Base-by-base conservation (phyloP, 2,113 vertebrate species). In the Pachycephala philippinensis region DNA sequence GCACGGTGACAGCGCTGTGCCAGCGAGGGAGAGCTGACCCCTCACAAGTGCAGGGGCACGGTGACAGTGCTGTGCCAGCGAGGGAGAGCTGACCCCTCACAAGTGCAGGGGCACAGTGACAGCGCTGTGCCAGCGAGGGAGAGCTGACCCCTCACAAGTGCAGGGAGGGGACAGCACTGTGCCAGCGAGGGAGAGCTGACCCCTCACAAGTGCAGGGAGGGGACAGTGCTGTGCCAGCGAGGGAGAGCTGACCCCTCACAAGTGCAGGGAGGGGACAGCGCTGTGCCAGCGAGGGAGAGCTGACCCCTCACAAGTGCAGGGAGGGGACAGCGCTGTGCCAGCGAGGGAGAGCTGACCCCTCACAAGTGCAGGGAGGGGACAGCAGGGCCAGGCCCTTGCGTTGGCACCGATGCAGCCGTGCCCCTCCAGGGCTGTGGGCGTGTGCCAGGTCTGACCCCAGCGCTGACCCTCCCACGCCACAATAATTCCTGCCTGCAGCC, bases 361-460 rank as follows among this genome's bases (percentile, higher is more conserved):
- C 35, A 4, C 18, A 52, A 26, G 23, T 1, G 9, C 45, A 26
- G 57, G 27, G 37, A 80, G 40, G n/a, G 0, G 10, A 61, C 17
- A 54, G 31, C 54, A 23, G 45, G 44, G 59, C 30, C 9, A 8
- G 53, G 23, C 22, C 50, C 39, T 33, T 10, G 20, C 49, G 53
- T 42, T 0, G 2, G 70, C 28, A 21, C 30, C 27, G 47, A 81
- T 3, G 6, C 30, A 53, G 40, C 42, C 40, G 3, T n/a, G 70
- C 9, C 52, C 40, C 42, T 52, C 31, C 5, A 1, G 1, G 1
- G 30, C 31, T 72, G 40, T 0, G 1, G 63, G 63, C 79, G 15
- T 0, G 0, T 1, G 1, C 23, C 45, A 11, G 37, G 39, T 26
- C 39, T 0, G 5, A 50, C 30, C 56, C 35, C 78, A 27, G 33